Evolutionary conservation across 2,888 invertebrate species (phyloP).

Genomic region (Drosophila anomalipes): DNA sequence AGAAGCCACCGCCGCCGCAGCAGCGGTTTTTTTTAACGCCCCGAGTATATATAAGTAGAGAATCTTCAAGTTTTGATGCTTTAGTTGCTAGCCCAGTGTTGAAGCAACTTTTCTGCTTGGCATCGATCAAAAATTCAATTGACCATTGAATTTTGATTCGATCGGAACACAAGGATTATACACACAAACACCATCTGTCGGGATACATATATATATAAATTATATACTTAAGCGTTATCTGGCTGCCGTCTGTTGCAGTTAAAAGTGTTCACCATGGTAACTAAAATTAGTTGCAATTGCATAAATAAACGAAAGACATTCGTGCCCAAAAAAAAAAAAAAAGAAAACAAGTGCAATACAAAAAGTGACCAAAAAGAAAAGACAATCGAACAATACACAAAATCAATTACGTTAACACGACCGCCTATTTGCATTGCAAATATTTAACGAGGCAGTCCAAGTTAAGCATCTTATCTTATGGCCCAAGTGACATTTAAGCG

Average conservation of each 20-base stretch:
- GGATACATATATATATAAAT: constrained; percentile 36
- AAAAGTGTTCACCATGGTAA: constrained; percentile 83
- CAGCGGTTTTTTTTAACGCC: constrained; percentile 43
- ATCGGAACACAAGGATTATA: constrained; percentile 75
- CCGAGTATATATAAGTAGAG: constrained; percentile 84
- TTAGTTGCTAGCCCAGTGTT: constrained; percentile 85
- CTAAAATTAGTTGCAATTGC: constrained; percentile 40
- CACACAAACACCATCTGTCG: constrained; percentile 43
- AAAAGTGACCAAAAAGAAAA: constrained; percentile 41
- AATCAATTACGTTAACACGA: constrained; percentile 31
- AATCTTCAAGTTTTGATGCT: constrained; percentile 84
- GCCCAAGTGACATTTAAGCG: constrained; percentile 69
- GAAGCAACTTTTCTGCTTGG: constrained; percentile 75
- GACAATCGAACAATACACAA: constrained; percentile 25
- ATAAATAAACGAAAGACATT: constrained; percentile 43
- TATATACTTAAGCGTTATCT: constrained; percentile 23
- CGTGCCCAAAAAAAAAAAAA: constrained; percentile 29
- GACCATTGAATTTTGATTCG: constrained; percentile 84
- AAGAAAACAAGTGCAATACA: constrained; percentile 35
- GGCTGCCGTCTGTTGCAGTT: constrained; percentile 68
- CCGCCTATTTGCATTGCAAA: constrained; percentile 27
- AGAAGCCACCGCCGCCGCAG: constrained; percentile 19
- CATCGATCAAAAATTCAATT: constrained; percentile 84
- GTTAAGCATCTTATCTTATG: constrained; percentile 17
- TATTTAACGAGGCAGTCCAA: constrained; percentile 33